Conservation (phyloP, 35 echinoderm and acorn worm genomes). For the Anneissia japonica region DNA sequence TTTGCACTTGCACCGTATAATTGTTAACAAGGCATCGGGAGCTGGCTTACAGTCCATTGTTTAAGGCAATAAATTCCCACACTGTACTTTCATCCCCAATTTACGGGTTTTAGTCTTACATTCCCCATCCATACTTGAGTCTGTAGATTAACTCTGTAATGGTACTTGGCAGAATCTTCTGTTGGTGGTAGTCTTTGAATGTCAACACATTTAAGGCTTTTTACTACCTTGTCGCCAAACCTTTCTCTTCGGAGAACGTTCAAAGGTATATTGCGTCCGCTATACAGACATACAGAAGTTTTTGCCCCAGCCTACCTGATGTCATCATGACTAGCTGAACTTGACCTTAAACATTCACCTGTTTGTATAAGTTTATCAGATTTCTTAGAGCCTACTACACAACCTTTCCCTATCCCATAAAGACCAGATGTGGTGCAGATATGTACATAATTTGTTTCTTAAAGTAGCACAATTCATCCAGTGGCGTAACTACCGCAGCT, state of each 20-base stretch:
- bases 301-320: constrained; percentile 25
- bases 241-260: constrained; percentile 10
- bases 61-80: constrained; percentile 11
- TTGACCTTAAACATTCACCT: constrained; percentile 37
- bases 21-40: constrained; percentile 17
- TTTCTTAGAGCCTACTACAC: constrained; percentile 10
- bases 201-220: constrained; percentile 10
- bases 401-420: no score
- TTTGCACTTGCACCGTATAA: constrained; percentile 27
- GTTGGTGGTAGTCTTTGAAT: constrained; percentile 42
- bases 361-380: constrained; percentile 13
- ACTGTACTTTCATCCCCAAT: constrained; percentile 35
- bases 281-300: constrained; percentile 31
- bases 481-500: no score
- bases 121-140: constrained; percentile 13
- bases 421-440: no score
- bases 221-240: constrained; percentile 28
- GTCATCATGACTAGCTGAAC: constrained; percentile 19
- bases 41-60: constrained; percentile 15
- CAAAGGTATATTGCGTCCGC: constrained; percentile 13
- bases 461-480: no score
- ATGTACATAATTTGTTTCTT: no score
- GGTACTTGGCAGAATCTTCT: constrained; percentile 22
- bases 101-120: constrained; percentile 12
- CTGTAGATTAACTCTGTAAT: constrained; percentile 27